phyloP scores from a whole-genome alignment of 2,113 vertebrate species.

The Rana temporaria region DNA sequence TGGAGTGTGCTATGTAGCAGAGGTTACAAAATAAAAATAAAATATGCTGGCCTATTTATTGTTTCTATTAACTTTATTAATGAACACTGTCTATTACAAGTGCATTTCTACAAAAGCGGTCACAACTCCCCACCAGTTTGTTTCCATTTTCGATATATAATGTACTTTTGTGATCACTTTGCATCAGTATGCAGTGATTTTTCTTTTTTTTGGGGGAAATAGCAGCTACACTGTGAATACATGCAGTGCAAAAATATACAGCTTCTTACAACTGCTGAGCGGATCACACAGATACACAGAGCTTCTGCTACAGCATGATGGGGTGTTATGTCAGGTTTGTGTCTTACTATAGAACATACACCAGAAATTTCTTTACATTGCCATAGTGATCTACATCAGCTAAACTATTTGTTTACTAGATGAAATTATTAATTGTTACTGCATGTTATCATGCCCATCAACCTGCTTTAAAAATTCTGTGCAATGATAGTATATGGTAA shows the following conservation, averaged over 20 bases:
- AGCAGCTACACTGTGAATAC: neutral
- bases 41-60: too few relatives aligned
- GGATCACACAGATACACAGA: neutral
- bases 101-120: too few relatives aligned
- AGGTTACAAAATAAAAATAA: too few relatives aligned
- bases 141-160: neutral
- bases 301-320: slow-evolving; percentile 3
- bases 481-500: slow-evolving; percentile 12
- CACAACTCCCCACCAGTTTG: neutral
- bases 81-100: too few relatives aligned
- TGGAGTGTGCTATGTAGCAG: too few relatives aligned
- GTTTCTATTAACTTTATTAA: too few relatives aligned
- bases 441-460: neutral
- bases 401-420: neutral
- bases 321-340: slow-evolving; percentile 6
- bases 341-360: neutral
- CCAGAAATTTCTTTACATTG: neutral
- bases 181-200: neutral
- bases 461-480: slow-evolving; percentile 1
- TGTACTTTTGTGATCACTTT: neutral
- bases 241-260: slow-evolving; percentile 29
- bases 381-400: neutral
- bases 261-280: neutral
- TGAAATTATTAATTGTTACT: slow-evolving; percentile 24
- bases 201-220: slow-evolving; percentile 16